Conservation (phyloP, 92 coral and sea anemone genomes). For the Porites rus region DNA sequence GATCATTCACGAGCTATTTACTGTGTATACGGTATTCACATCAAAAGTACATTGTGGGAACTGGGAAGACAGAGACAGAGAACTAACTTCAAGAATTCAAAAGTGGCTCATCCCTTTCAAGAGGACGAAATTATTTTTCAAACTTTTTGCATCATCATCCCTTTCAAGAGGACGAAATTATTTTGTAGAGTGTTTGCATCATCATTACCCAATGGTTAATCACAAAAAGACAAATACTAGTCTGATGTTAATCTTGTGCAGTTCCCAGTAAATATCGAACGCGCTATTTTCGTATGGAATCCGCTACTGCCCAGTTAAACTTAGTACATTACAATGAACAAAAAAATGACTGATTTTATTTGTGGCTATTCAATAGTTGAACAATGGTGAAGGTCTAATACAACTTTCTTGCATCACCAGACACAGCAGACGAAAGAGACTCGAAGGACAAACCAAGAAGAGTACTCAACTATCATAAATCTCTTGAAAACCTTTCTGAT, state of each 20-base stretch:
- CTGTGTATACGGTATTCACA: not conserved
- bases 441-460: constrained; percentile 60
- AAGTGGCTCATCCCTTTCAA: not conserved
- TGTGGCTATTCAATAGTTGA: not conserved
- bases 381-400: not conserved
- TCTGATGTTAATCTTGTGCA: too few species aligned
- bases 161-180: not conserved
- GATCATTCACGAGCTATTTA: not conserved
- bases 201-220: too few species aligned
- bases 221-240: too few species aligned
- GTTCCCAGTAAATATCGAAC: not conserved
- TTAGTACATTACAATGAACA: not conserved
- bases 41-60: not conserved
- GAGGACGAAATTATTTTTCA: too few species aligned
- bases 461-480: constrained; percentile 75
- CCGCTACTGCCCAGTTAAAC: not conserved
- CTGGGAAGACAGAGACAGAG: not conserved
- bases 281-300: not conserved
- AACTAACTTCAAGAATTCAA: not conserved
- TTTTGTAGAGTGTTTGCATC: not conserved
- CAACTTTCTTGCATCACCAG: constrained; percentile 17
- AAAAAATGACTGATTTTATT: not conserved
- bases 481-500: constrained; percentile 82
- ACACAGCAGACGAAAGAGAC: constrained; percentile 22
- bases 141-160: not conserved